Percentiles rank a stretch among this genome's conserved stretches.
Conservation (phyloP, 2,888 invertebrate genomes). For the Alsophila aescularia region DNA sequence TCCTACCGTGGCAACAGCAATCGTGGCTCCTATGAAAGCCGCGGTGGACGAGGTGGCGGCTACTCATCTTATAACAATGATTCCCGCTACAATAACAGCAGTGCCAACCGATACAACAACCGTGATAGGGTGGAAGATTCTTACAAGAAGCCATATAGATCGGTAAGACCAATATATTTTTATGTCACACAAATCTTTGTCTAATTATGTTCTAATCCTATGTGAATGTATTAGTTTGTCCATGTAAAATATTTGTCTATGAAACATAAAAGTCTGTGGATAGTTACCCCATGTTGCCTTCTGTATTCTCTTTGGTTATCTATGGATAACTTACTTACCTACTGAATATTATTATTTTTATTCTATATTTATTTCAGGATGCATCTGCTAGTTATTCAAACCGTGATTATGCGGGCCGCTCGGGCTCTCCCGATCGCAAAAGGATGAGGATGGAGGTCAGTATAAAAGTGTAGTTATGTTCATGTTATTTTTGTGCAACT, state of each 20-base stretch:
- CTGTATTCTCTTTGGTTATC: too few species aligned
- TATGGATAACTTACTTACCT: too few species aligned
- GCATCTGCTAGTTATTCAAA: conserved; percentile 77
- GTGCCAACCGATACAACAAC: conserved; percentile 66
- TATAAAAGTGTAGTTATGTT: conserved; percentile 35
- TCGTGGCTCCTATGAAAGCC: conserved; percentile 70
- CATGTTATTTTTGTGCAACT: conserved; percentile 5
- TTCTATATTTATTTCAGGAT: conserved; percentile 58
- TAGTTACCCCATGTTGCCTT: too few species aligned
- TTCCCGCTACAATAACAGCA: conserved; percentile 68
- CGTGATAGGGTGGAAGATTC: conserved; percentile 77
- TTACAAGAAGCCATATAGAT: conserved; percentile 78
- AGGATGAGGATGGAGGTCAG: conserved; percentile 86
- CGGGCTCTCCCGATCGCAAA: conserved; percentile 87
- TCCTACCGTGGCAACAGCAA: conserved; percentile 69
- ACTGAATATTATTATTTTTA: neutral
- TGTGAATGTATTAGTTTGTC: too few species aligned
- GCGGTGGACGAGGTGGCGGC: conserved; percentile 74
- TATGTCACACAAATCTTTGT: neutral
- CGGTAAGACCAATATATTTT: conserved; percentile 53
- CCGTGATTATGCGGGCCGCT: conserved; percentile 82
- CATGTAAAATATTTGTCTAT: too few species aligned
- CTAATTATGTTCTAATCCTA: too few species aligned
- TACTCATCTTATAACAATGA: conserved; percentile 69
- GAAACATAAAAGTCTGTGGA: too few species aligned